Conservation (phyloP, 2,888 invertebrate genomes). For the Meliscaeva auricollis region DNA sequence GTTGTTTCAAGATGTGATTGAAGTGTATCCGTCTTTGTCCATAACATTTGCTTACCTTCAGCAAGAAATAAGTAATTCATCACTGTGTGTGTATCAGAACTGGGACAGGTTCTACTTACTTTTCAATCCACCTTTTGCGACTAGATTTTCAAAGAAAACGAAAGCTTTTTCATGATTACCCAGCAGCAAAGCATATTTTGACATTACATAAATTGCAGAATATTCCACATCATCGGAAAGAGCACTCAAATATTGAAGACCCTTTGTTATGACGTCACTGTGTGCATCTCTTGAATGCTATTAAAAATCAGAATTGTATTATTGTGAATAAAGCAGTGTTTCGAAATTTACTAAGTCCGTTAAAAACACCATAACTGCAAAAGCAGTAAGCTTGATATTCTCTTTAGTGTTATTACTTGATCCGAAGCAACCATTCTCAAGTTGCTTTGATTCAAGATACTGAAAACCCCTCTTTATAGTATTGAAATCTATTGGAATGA, state of each 20-base stretch:
- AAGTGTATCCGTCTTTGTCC: constrained; percentile 23
- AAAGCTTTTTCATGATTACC: constrained; percentile 1
- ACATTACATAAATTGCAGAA: not conserved
- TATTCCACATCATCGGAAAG: constrained; percentile 13
- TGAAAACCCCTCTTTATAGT: constrained; percentile 88
- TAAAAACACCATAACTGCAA: constrained; percentile 89
- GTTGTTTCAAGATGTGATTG: constrained; percentile 78
- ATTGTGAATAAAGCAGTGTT: not conserved
- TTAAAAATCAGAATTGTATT: not conserved
- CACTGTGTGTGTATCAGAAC: too few species aligned
- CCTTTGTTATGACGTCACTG: constrained; percentile 89
- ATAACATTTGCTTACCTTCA: constrained; percentile 4
- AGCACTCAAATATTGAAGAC: constrained; percentile 9
- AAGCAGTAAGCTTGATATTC: constrained; percentile 91
- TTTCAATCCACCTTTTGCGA: too few species aligned
- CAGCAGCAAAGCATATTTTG: not conserved
- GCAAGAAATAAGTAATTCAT: too few species aligned
- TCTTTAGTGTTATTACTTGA: constrained; percentile 90
- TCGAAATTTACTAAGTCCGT: constrained; percentile 85
- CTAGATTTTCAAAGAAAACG: not conserved
- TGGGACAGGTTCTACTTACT: too few species aligned
- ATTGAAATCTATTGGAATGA: constrained; percentile 89
- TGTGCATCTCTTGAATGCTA: constrained; percentile 51
- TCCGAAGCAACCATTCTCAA: constrained; percentile 90
- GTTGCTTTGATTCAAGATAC: constrained; percentile 90